phyloP scores from a whole-genome alignment of 1,140 invertebrate genomes.

The Trichogramma pretiosum region DNA sequence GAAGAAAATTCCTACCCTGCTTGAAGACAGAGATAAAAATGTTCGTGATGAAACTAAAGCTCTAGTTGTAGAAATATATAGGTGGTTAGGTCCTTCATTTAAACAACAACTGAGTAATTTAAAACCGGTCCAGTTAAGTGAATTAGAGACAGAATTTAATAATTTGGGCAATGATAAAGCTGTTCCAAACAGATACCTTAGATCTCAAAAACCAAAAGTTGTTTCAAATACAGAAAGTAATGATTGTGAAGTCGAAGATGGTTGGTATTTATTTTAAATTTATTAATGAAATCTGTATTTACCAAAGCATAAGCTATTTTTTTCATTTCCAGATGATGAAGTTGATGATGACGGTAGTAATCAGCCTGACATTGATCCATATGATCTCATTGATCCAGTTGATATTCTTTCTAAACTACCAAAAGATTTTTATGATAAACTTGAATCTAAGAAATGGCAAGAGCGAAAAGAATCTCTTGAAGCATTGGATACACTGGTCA shows the following conservation, averaged over 20 bases:
- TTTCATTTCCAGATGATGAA: slow-evolving; percentile 43
- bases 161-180: slow-evolving; percentile 60
- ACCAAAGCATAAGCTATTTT: not conserved
- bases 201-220: slow-evolving; percentile 79
- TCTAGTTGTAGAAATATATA: slow-evolving; percentile 83
- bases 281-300: slow-evolving; percentile 4
- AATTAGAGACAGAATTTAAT: slow-evolving; percentile 82
- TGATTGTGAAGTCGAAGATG: not conserved
- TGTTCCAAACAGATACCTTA: slow-evolving; percentile 67
- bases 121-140: slow-evolving; percentile 82
- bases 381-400: slow-evolving; percentile 82
- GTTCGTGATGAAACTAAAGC: slow-evolving; percentile 87
- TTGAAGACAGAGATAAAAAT: slow-evolving; percentile 86
- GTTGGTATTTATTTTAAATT: not conserved
- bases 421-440: slow-evolving; percentile 91
- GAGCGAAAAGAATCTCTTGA: slow-evolving; percentile 89
- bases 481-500: slow-evolving; percentile 65
- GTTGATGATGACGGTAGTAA: slow-evolving; percentile 51
- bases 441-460: slow-evolving; percentile 97
- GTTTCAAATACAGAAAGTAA: slow-evolving; percentile 45
- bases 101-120: slow-evolving; percentile 78
- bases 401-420: slow-evolving; percentile 88
- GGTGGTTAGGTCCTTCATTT: slow-evolving; percentile 81
- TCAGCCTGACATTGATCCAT: slow-evolving; percentile 74
- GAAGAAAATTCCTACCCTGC: slow-evolving; percentile 73